These are phyloP conservation scores for Spinus pinus DNA, from an alignment of 2,797 vertebrate species.

Conservation along the genomic window DNA sequence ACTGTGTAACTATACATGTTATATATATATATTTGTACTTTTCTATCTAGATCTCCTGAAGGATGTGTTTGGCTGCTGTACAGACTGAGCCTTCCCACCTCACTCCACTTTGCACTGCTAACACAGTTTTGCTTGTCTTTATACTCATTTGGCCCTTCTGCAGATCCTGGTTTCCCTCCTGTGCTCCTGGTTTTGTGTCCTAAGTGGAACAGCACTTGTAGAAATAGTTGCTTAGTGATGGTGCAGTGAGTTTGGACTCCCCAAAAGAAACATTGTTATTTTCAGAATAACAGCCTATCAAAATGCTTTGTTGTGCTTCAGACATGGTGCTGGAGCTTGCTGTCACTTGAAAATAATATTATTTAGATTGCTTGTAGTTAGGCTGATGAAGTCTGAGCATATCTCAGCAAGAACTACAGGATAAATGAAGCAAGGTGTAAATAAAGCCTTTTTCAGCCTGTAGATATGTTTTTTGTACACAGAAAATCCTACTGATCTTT, in stretches of 20 bases:
- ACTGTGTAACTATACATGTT: background rate
- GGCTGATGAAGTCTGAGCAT: background rate
- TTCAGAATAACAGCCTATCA: background rate
- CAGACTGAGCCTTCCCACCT: background rate
- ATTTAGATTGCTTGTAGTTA: background rate
- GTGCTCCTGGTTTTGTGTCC: fast-evolving
- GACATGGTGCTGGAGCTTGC: background rate
- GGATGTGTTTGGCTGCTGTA: background rate
- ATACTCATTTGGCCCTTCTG: background rate
- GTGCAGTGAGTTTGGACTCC: background rate
- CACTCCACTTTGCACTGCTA: background rate
- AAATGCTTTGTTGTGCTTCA: background rate
- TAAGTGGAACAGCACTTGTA: background rate
- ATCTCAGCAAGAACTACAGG: background rate
- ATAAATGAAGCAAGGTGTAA: background rate
- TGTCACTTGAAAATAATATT: background rate
- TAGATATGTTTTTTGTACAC: background rate
- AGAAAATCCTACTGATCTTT: background rate
- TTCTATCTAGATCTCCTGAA: background rate
- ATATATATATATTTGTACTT: background rate
- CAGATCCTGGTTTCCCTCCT: background rate
- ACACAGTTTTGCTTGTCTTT: background rate
- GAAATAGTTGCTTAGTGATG: background rate
- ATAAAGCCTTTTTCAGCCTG: background rate
- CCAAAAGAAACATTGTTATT: background rate